Evolutionary conservation across 2,113 vertebrate genomes (phyloP), one percentile per base, ranked within the genome.

Genomic region (Empidonax traillii): DNA sequence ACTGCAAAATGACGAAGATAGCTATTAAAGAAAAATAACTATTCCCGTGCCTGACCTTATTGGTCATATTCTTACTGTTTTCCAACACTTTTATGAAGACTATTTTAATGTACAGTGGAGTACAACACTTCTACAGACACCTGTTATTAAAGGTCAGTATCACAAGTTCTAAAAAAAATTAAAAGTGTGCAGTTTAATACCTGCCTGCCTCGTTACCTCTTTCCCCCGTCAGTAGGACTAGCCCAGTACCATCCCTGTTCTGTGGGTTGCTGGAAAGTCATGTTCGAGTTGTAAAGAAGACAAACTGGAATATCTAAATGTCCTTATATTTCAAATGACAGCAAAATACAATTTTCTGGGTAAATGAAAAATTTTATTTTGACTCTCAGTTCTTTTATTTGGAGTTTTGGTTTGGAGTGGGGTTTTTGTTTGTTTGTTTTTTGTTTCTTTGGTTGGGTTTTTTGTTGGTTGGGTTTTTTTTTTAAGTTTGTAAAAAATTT

Each of bases 61-160:
- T 80, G 93, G 93, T 93, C 93, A 71, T 56, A 67, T 80, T 87
- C 68, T 96, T 73, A 33, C 30, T 83, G 67, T 83, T 88, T 77
- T 65, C 75, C 44, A 75, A 71, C 72, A 86, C 31, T 69, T 91
- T 35, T 47, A 19, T 87, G 82, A 58, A 46, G 46, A 39, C 49
- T 91, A 11, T 86, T 85, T 53, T 66, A 59, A 90, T 66, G 79
- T 91, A 73, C 43, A 35, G 68, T 51, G 30, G 59, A 51, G 49
- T 90, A 58, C 0, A 0, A 74, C 85, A 77, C 63, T 90, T 91
- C 75, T 85, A 58, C 59, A 89, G 71, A 80, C 79, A 30, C 51
- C 76, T 92, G 71, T 83, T 67, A 41, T 67, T 85, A 87, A 95
- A 90, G 61, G 75, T 87, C 67, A 87, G 78, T 85, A 85, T 71